A percentile compares a stretch with the other conserved stretches of the same genome.
Evolutionary conservation across 2,113 vertebrate genomes (phyloP).

Genomic region (Rhipidura dahli): DNA sequence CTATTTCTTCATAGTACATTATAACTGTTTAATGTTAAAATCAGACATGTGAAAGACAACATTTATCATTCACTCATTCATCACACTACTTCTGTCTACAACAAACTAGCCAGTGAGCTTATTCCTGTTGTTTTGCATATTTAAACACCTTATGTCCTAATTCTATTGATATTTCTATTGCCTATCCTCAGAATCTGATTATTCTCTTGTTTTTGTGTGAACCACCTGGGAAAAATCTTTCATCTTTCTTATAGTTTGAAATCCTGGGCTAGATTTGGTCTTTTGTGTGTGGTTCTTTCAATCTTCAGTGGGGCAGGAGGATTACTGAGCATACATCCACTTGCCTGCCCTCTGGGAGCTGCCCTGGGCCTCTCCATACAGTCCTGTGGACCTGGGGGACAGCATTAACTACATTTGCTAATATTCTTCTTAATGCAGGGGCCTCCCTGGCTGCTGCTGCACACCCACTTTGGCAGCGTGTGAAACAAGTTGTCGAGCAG

Average conservation of each 20-base stretch:
- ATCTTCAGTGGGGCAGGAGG: rapidly evolving
- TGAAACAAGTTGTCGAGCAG: background rate
- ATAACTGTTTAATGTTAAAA: too few species aligned
- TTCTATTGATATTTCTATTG: background rate
- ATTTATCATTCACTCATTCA: too few species aligned
- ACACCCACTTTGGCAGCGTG: rapidly evolving
- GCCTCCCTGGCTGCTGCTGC: background rate
- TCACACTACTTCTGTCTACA: background rate
- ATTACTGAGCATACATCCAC: rapidly evolving
- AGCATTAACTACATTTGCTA: background rate
- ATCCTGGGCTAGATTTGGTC: background rate
- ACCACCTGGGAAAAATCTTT: background rate
- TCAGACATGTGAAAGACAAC: too few species aligned
- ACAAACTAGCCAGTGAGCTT: background rate
- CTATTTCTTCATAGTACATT: too few species aligned
- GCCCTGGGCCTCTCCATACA: rapidly evolving
- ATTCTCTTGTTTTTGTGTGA: background rate
- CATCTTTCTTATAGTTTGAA: background rate
- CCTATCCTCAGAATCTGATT: background rate
- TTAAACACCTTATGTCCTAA: background rate
- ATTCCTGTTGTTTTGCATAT: background rate
- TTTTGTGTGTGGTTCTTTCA: background rate
- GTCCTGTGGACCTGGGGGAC: background rate
- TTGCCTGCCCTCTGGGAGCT: rapidly evolving
- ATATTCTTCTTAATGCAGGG: background rate